These are phyloP conservation scores for Thyatira batis DNA, from an alignment of 2,888 invertebrate species.

Conservation along the genomic window DNA sequence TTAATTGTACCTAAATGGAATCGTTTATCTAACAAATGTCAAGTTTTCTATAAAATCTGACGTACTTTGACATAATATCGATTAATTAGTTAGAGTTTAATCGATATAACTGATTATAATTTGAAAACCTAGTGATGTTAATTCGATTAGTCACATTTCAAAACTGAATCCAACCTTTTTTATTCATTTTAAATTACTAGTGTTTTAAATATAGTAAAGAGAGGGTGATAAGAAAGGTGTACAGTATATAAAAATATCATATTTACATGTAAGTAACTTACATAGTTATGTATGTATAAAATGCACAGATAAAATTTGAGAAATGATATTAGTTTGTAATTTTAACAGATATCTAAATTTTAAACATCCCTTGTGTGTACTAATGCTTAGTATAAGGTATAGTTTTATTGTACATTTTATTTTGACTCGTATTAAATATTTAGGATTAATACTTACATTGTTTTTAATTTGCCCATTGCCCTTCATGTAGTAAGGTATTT, in stretches of 20 bases:
- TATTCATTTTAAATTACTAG: not conserved
- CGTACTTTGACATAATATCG: no score
- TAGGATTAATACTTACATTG: slow-evolving; percentile 33
- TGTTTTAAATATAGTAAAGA: not conserved
- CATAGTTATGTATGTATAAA: slow-evolving; percentile 32
- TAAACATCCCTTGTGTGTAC: slow-evolving; percentile 24
- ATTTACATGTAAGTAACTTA: not conserved
- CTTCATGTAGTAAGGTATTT: no score
- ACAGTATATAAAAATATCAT: slow-evolving; percentile 2
- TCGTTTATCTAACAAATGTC: no score
- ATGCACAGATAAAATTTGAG: slow-evolving; percentile 42
- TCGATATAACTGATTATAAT: no score
- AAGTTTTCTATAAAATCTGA: no score
- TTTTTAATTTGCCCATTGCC: slow-evolving; percentile 17
- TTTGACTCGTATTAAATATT: slow-evolving; percentile 59
- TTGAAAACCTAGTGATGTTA: no score
- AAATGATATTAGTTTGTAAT: slow-evolving; percentile 44
- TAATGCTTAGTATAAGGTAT: slow-evolving; percentile 29
- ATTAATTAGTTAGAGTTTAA: no score
- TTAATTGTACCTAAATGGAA: no score
- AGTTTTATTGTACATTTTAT: slow-evolving; percentile 53
- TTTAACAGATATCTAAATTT: slow-evolving; percentile 28
- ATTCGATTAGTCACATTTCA: no score
- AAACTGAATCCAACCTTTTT: not conserved
- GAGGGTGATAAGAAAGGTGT: not conserved